phyloP scores from a whole-genome alignment of 2,113 vertebrate species.

The Nestor notabilis region DNA sequence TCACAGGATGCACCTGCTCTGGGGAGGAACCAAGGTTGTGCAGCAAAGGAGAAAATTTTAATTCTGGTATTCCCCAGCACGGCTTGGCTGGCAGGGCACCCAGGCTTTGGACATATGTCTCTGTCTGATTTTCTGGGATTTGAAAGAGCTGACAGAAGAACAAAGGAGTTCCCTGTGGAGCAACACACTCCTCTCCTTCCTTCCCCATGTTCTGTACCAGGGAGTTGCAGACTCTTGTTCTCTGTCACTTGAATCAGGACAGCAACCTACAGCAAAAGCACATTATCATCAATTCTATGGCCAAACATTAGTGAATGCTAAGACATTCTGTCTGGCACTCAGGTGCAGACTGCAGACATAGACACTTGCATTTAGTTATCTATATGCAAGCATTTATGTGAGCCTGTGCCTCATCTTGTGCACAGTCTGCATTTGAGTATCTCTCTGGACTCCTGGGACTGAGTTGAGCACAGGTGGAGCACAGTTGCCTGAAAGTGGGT shows the following conservation, averaged over 20 bases:
- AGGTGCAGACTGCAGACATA: background rate
- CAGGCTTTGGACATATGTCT: background rate
- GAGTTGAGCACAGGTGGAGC: background rate
- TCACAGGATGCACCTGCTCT: background rate
- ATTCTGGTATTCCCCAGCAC: background rate
- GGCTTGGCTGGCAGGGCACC: background rate
- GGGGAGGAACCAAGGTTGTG: background rate
- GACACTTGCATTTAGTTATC: background rate
- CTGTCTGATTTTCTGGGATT: background rate
- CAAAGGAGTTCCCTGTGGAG: background rate
- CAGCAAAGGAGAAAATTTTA: background rate
- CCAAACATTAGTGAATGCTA: background rate
- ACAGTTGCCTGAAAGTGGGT: background rate
- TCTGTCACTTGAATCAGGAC: background rate
- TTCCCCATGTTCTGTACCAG: background rate
- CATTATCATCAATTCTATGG: background rate
- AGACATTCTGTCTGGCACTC: background rate
- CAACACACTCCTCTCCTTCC: background rate
- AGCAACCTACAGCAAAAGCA: background rate
- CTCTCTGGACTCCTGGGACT: background rate
- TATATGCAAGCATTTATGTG: background rate
- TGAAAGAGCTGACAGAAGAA: background rate
- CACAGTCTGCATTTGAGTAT: background rate
- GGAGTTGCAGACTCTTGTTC: background rate
- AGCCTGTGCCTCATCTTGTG: background rate